Base-by-base conservation (phyloP, 1,140 invertebrate genomes). In the Ips typographus region DNA sequence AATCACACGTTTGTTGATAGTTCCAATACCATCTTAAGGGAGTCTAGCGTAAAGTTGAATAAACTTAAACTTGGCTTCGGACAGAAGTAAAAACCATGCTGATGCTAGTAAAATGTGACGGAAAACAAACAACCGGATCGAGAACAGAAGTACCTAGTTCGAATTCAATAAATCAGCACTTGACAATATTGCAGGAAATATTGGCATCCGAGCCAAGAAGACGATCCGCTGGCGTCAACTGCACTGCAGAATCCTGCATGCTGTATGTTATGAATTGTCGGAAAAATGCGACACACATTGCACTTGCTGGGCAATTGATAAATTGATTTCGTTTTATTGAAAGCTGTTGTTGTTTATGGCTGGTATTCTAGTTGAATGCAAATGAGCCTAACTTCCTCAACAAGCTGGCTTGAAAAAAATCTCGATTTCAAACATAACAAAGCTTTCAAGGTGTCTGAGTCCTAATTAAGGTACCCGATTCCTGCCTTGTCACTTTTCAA, bases 161-260 rank as follows among this genome's bases (percentile, higher is more conserved):
- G 22, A 22, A 22, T 22, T 22, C 52, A 53, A 65, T 65, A 65
- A 65, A 65, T 65, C 63, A 65, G 47, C 4, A 6, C 40, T 44
- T 65, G 63, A 65, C 39, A 36, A 65, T 56, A 65, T 65, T 65
- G 53, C 63, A 56, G 63, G 63, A 65, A 40, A 65, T 65, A 65
- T 65, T 65, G 63, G 63, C 63, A 65, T 55, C 63, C 39, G 63
- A 22, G 63, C 63, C 63, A 65, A 65, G 63, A 55, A 63, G 47
- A 63, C 43, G 61, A 44, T 52, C 52, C 61, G 52, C 49, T 63
- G 61, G 61, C 63, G 51, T 42, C 63, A 65, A 65, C 63, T 65
- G 63, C 63, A 65, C 38, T 65, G 63, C 63, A 65, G 63, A 65
- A 65, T 65, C 41, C 63, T 65, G 63, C 44, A 22, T 22, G 22